Base-by-base conservation (phyloP, 2,797 vertebrate genomes). In the Meriones psammophilus region DNA sequence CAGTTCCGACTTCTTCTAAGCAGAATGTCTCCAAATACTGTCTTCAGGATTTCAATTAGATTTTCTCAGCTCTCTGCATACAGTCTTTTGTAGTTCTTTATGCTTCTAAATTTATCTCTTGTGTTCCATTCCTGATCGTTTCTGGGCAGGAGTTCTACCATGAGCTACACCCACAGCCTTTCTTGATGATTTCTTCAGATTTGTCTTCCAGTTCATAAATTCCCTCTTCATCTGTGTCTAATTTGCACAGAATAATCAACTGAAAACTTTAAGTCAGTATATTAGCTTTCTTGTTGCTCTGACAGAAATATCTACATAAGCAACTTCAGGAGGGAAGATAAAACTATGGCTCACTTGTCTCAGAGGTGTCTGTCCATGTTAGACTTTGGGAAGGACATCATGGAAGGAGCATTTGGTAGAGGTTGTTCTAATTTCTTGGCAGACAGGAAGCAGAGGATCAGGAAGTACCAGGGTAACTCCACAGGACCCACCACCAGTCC, bases 131-230 rank as follows among this genome's bases (percentile, higher is more conserved):
- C 54, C 50, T 30, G 6, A 13, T 39, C 5, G 26, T n/a, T 56
- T 78, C 50, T 84, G 39, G 71, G 33, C 33, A 39, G 46, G 42
- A 17, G 26, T 17, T 54, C 26, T 77, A 36, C 71, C 69, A 54
- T 66, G 91, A 85, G n/a, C 17, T 39, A 56, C 10, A 30, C 9
- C 30, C 73, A 39, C 6, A 26, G 56, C 56, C 26, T 60, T 62
- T 95, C 74, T 60, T 24, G 4, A n/a, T 54, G 10, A 50, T 69
- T 81, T 83, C 66, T 88, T 87, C 46, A 69, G 15, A 62, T 83
- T 58, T 93, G 33, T 50, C 62, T 58, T 96, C 80, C 42, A 64
- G 39, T 68, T 95, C 42, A 50, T 81, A 36, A 79, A 92, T 83
- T 50, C 62, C n/a, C 71, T 92, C 50, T 92, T 88, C 39, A 17